Base-by-base conservation (phyloP, 2,888 invertebrate species). In the Heliconius ethilla region DNA sequence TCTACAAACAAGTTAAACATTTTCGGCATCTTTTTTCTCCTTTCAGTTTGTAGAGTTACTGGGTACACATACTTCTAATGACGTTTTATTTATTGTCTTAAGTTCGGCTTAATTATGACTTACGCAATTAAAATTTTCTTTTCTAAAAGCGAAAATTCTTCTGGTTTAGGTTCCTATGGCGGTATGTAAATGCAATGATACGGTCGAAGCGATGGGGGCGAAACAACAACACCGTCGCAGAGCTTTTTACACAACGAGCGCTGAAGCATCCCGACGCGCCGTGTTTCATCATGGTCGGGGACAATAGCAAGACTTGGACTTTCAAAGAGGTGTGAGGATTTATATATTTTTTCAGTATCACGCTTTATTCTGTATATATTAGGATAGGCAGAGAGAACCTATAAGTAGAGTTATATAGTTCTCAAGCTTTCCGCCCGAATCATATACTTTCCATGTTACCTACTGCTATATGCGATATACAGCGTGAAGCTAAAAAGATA, bases 251-350 rank as follows among this genome's bases (percentile, higher is more conserved):
- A 59, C 89, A 95, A 82, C 95, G 95, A 27, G 96, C 95, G 10
- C 89, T 89, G 69, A 94, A 92, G 82, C 90, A 95, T 84, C 96
- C 97, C 0, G 91, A 96, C 80, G 96, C 96, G 81, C 94, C 96
- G 0, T 96, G 96, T 86, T 95, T 97, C 84, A 94, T 96, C 80
- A 96, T 95, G 83, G 96, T 95, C 85, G 96, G 96, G 80, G 96
- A 96, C 82, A 33, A 33, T 33, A 33, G 33, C 33, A 93, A 95
- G 80, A 94, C 94, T 33, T 97, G 96, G 96, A 96, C 96, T 4
- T 96, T 96, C 86, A 92, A 94, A 84, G 95, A 96, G 88, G 96
- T 96, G 15, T n/a, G n/a, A n/a, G 15, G 15, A n/a, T 59, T 55
- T 51, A 9, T 51, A 51, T 51, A 51, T 51, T 51, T 7, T 51